These are phyloP conservation scores for Cephus pygmeus DNA, from an alignment of 2,888 invertebrate species.

Conservation along the genomic window DNA sequence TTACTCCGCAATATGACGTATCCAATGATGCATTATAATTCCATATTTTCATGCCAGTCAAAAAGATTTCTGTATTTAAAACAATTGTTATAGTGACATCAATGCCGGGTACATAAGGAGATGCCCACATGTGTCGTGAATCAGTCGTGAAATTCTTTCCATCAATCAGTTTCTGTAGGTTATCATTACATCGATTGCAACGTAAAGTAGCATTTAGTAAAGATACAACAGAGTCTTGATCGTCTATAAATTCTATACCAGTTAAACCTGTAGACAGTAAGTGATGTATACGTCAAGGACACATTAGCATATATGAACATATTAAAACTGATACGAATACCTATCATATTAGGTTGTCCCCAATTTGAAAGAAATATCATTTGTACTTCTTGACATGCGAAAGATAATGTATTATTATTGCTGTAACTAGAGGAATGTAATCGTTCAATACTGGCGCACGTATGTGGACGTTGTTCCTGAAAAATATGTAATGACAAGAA, in stretches of 20 bases:
- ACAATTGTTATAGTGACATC: conserved; percentile 34
- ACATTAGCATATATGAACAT: background rate
- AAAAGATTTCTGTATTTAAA: conserved; percentile 44
- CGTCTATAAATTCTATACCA: conserved; percentile 49
- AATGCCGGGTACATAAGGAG: conserved; percentile 54
- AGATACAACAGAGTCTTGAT: conserved; percentile 35
- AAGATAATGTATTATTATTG: conserved; percentile 35
- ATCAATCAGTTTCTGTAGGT: conserved; percentile 73
- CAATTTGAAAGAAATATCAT: conserved; percentile 74
- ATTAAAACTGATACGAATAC: conserved; percentile 45
- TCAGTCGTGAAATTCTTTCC: conserved; percentile 77
- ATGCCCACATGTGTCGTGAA: conserved; percentile 76
- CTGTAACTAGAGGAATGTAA: conserved; percentile 26
- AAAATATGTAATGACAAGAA: background rate
- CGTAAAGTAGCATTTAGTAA: conserved; percentile 32
- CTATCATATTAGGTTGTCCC: conserved; percentile 73
- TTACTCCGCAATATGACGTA: conserved; percentile 73
- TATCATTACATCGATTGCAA: conserved; percentile 48
- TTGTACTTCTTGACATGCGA: conserved; percentile 66
- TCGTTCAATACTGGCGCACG: conserved; percentile 36
- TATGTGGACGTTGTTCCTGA: conserved; percentile 51
- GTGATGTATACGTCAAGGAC: background rate
- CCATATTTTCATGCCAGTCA: conserved; percentile 77
- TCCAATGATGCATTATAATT: conserved; percentile 84
- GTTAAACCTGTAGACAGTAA: conserved; percentile 41